Conservation (phyloP, 2,797 vertebrate genomes). For the Philypnodon macrostomus region DNA sequence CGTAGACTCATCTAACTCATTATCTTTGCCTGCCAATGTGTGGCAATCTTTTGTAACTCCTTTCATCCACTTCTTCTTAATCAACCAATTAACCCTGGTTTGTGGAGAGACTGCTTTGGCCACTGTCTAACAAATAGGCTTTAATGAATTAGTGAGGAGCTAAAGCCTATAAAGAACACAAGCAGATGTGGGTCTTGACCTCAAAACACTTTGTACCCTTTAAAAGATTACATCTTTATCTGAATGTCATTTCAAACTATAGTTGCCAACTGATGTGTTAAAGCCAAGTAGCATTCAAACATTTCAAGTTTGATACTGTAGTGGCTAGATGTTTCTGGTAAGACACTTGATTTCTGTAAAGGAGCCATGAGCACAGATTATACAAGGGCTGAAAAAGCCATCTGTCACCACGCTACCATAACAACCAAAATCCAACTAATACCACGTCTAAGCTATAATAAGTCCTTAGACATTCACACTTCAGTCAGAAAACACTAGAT, state of each 20-base stretch:
- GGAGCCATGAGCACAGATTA: slow-evolving; percentile 50
- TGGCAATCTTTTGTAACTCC: slow-evolving; percentile 35
- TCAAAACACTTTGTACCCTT: too few species aligned
- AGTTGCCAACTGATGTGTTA: neutral
- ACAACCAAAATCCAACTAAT: slow-evolving; percentile 64
- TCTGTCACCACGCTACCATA: slow-evolving; percentile 51
- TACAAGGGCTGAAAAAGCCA: slow-evolving; percentile 45
- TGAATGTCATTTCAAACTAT: neutral
- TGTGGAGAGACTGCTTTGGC: slow-evolving; percentile 16
- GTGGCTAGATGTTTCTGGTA: slow-evolving; percentile 20
- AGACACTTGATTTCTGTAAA: slow-evolving; percentile 43
- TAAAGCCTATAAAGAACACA: slow-evolving; percentile 2
- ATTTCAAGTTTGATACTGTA: neutral
- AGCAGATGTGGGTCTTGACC: slow-evolving; percentile 2
- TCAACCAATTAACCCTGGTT: slow-evolving; percentile 47
- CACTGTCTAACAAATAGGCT: slow-evolving; percentile 2
- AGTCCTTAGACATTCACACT: slow-evolving; percentile 32
- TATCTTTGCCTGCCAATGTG: slow-evolving; percentile 27
- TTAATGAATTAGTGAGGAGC: neutral
- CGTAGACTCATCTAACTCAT: slow-evolving; percentile 34
- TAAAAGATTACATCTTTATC: too few species aligned
- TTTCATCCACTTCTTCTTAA: slow-evolving; percentile 29
- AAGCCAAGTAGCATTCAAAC: neutral
- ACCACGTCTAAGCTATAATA: slow-evolving; percentile 46
- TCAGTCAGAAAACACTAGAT: slow-evolving; percentile 8